Conservation (phyloP, 1,140 invertebrate species). For the Coenobita brevimanus region DNA sequence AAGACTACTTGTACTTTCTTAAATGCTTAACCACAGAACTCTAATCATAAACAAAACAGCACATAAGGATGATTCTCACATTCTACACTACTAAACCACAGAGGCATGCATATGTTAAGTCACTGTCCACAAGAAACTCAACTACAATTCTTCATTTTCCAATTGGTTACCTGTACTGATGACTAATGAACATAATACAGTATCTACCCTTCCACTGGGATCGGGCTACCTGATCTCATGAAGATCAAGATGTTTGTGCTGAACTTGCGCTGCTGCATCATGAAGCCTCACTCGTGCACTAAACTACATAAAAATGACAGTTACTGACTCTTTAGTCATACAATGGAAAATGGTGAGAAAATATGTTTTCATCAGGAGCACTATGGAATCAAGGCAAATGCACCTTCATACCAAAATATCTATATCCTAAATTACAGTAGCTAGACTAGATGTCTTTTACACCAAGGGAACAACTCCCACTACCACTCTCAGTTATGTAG, state of each 20-base stretch:
- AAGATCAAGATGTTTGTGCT: slow-evolving; percentile 28
- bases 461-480: slow-evolving; percentile 1
- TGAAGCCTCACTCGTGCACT: slow-evolving; percentile 32
- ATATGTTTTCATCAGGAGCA: slow-evolving; percentile 59
- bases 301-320: slow-evolving; percentile 34
- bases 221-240: too few relatives aligned
- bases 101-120: too few relatives aligned
- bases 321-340: slow-evolving; percentile 29
- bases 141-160: too few relatives aligned
- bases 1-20: too few relatives aligned
- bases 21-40: too few relatives aligned
- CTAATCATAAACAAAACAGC: too few relatives aligned
- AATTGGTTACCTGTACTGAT: too few relatives aligned
- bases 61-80: too few relatives aligned
- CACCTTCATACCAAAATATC: slow-evolving; percentile 64
- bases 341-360: slow-evolving; percentile 50
- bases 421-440: slow-evolving; percentile 39
- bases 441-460: slow-evolving; percentile 66
- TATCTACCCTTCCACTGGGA: too few relatives aligned
- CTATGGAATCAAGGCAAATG: slow-evolving; percentile 63
- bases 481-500: slow-evolving; percentile 37
- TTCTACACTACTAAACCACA: too few relatives aligned
- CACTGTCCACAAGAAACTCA: too few relatives aligned
- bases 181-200: too few relatives aligned
- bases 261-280: slow-evolving; percentile 17